Evolutionary conservation across 2,888 invertebrate species (phyloP), one percentile per base, ranked within the genome.

Genomic region (Polyploca ridens): DNA sequence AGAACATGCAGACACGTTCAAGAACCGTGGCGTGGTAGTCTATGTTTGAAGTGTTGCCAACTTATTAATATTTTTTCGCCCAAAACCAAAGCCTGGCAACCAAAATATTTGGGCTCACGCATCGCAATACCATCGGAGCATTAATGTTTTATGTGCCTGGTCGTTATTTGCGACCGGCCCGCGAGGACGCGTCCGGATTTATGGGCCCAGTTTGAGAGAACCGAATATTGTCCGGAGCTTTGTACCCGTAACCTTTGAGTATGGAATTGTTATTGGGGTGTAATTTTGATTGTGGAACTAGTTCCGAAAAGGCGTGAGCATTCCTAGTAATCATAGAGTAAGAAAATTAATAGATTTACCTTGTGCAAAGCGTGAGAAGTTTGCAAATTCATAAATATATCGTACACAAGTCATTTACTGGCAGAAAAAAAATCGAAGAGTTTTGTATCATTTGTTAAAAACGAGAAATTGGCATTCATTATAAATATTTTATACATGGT

Each of bases 81-180:
- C 46, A 6, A 46, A 14, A n/a, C 46, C n/a, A n/a, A n/a, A 46
- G 46, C 1, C 46, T n/a, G 6, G 10, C 6, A 6, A n/a, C n/a
- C 46, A 46, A 62, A 57, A 63, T 33, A 41, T 63, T 58, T 59
- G 33, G 62, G 60, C 59, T 49, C 62, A 46, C 35, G 44, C 38
- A 27, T 44, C 60, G 54, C 16, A 54, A 19, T 54, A 54, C 46
- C 66, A 63, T 54, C 46, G 63, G 44, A 66, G 62, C 66, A 64
- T 67, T 67, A 64, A 64, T 67, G 62, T 64, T 67, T 67, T 67
- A 67, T 67, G 63, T 57, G 16, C 38, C 7, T 13, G 14, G 54
- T 38, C 41, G 58, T 63, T 65, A 62, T 62, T 66, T 57, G 61
- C 61, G 41, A 61, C 59, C 54, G 58, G 62, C 58, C 63, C 38